Base-by-base conservation (phyloP, 2,113 vertebrate genomes). In the Rattus rattus region DNA sequence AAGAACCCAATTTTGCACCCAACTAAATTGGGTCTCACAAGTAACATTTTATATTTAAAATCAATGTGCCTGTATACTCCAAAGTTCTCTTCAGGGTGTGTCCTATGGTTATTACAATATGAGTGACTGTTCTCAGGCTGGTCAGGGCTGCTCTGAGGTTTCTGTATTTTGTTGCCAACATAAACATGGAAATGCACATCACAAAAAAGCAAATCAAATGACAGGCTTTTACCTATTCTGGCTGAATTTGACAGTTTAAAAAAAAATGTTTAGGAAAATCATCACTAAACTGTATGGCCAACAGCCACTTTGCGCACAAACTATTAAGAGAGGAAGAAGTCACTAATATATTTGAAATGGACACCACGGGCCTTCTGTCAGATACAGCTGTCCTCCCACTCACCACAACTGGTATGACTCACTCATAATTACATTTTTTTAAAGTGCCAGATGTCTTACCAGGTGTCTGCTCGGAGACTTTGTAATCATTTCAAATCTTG, bases 391-490 rank as follows among this genome's bases (percentile, higher is more conserved):
- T 30, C 73, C 96, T n/a, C n/a, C 11, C 9, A 73, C 63, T 73
- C 22, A 26, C 33, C 24, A 14, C 24, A 43, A 28, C 33, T 0
- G 39, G 1, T 0, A 3, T 24, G n/a, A 56, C 43, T 28, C 28
- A 43, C 49, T 61, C 69, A 59, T 13, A n/a, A 16, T 2, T 69
- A 63, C 4, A 86, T 19, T 12, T 39, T 20, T 52, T 43, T 39
- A 22, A 56, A 81, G 28, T 54, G 79, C 20, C 73, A 90, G 14
- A 12, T 47, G 20, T 83, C 72, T 54, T 56, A 65, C 10, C 43
- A 76, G 43, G 33, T 36, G 26, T 63, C 86, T 93, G 77, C 77
- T 67, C 91, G 93, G 65, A 80, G 88, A 49, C 63, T 19, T 6
- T 12, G 3, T 20, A 9, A 61, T 56, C 22, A 26, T 13, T 47